These are phyloP conservation scores for Hipposideros armiger DNA, from an alignment of 2,113 vertebrate species.

Conservation along the genomic window DNA sequence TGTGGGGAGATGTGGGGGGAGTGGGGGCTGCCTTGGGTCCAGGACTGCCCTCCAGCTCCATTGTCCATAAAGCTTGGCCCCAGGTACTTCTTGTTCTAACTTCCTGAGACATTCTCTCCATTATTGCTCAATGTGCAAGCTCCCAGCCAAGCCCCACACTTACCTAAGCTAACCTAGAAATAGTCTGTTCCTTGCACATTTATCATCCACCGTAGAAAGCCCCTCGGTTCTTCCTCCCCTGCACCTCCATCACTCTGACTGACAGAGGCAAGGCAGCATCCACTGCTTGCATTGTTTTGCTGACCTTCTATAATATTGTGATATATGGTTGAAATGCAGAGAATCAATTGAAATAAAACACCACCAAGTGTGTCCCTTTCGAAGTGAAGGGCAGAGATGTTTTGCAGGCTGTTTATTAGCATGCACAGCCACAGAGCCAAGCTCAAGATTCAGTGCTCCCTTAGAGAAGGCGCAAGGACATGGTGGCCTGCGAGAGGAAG, in stretches of 20 bases:
- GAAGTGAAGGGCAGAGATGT: slow-evolving; percentile 39
- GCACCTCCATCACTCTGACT: background rate
- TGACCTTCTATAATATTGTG: slow-evolving; percentile 7
- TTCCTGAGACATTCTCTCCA: background rate
- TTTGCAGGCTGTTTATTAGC: background rate
- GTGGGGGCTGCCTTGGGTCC: background rate
- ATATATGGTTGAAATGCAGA: background rate
- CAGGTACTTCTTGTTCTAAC: background rate
- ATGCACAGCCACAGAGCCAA: background rate
- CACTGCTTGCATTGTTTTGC: background rate
- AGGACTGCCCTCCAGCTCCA: background rate
- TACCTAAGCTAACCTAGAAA: background rate
- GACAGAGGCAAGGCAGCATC: background rate
- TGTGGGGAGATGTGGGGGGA: no score
- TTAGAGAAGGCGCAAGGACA: background rate
- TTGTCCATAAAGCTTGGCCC: background rate
- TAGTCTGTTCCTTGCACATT: background rate
- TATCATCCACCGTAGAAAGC: background rate
- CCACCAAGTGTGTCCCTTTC: slow-evolving; percentile 12
- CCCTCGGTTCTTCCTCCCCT: rapidly evolving
- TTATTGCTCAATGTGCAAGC: background rate
- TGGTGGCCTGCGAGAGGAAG: background rate
- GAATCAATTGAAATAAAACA: slow-evolving; percentile 29
- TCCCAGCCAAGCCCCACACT: background rate
- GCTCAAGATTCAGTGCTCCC: background rate